Evolutionary conservation across 1,140 invertebrate species (phyloP), one percentile per base, ranked within the genome.

Genomic region (Drosophila sp.): DNA sequence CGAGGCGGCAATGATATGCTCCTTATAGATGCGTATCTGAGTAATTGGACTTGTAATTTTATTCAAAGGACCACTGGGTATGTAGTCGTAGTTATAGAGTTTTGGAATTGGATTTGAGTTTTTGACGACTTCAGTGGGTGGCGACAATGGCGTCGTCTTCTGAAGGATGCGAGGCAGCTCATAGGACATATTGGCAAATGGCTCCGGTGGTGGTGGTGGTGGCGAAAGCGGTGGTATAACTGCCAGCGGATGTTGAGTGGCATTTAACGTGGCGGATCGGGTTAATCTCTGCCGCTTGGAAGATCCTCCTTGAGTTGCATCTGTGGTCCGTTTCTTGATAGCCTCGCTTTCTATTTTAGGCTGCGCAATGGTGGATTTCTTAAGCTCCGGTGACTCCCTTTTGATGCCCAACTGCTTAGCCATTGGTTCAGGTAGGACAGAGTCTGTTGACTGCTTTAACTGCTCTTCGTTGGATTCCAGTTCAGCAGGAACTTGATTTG

Each of bases 1-100:
- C 21, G 93, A 92, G 0, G 93, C 93, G 8, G 93, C 93, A 34
- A 94, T 58, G 4, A 91, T 79, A 11, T 59, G 62, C 38, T 76
- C 45, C 40, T 76, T 78, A 40, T 77, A 74, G 18, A 91, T 59
- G 16, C 72, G 54, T 41, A 92, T 77, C 45, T 92, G 81, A 2
- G 86, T 83, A n/a, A 92, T 90, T 16, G 90, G 70, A 48, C 79
- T 78, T 4, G 32, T 48, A 6, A 84, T 71, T 8, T 59, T 66
- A 40, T 46, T 57, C 21, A 92, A 61, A n/a, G 38, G 57, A 2
- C 91, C 89, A 13, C 40, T 58, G 2, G 67, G 71, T 25, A 91
- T 53, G 9, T 48, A 67, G 0, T 21, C 65, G n/a, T 62, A 27
- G 0, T 72, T 51, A 4, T 8, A 38, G 16, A 18, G 16, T 32